Base-by-base conservation (phyloP, 2,113 vertebrate genomes). In the Sinocyclocheilus anshuiensis region DNA sequence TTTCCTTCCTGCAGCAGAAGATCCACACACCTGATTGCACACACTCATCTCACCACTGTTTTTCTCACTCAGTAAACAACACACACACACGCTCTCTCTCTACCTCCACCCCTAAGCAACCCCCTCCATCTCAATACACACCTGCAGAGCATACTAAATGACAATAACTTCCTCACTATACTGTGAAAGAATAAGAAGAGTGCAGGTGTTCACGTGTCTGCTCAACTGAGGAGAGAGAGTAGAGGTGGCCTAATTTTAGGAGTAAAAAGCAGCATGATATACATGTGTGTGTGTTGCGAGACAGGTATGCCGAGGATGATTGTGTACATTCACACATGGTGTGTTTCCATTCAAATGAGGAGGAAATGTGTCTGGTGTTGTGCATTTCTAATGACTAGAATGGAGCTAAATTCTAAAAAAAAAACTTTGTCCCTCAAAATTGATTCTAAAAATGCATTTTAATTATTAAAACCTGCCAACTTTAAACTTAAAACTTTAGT, bases 1-100 rank as follows among this genome's bases (percentile, higher is more conserved):
- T 71, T 75, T 81, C 65, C 82, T 86, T 89, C 81, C 67, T 67
- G 61, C 11, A 12, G 77, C 20, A 84, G 1, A 63, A 55, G 55
- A 79, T 74, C 53, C 39, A 83, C 39, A 77, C 76, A 79, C 61
- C 75, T n/a, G 29, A 6, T 13, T 72, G 80, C 80, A 79, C 59
- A 85, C 50, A 74, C 42, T 22, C 65, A 63, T 69, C 59, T 69
- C 29, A 45, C 79, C 36, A 45, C 39, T 65, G 57, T n/a, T 16
- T 81, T 63, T 4, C 79, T 20, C 61, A 65, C 59, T 10, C 1
- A 16, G 59, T 85, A 85, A 88, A 67, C 63, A 63, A 83, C 72
- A 59, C 61, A 57, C 48, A 53, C 69, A 55, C 29, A 39, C 13
- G 4, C 20, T 57, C 10, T 36, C 24, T 26, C 24, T 74, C 53